These are phyloP conservation scores for Pristiophorus japonicus DNA, from an alignment of 2,113 vertebrate species.

Conservation along the genomic window DNA sequence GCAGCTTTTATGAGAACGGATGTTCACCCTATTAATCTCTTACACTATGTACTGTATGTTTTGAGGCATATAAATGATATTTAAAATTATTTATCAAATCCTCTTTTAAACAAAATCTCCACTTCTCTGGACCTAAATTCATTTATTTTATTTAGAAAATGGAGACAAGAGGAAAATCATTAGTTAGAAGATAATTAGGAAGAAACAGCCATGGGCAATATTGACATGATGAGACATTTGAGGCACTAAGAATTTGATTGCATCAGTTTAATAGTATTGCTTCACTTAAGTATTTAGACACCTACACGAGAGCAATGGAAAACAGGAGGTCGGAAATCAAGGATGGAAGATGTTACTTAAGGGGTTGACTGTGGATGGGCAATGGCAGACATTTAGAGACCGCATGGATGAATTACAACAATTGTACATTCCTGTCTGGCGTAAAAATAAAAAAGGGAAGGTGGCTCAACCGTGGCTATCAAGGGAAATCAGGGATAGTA, in stretches of 20 bases:
- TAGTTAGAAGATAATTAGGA: constrained; percentile 19
- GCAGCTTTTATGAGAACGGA: constrained; percentile 3
- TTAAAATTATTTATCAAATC: background rate
- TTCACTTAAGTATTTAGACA: background rate
- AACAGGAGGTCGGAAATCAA: background rate
- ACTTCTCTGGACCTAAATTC: background rate
- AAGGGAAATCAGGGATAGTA: no score
- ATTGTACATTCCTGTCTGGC: no score
- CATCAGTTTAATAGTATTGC: background rate
- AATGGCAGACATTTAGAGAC: no score
- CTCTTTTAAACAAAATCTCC: background rate
- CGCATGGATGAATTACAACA: no score
- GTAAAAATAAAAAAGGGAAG: no score
- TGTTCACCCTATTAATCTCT: background rate
- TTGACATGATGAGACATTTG: background rate
- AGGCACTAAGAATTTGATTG: constrained; percentile 23
- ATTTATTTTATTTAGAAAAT: background rate
- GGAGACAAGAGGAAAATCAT: background rate
- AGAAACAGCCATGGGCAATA: background rate
- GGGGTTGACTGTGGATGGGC: no score
- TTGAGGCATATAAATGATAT: background rate
- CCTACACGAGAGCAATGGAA: background rate
- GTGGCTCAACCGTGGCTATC: no score
- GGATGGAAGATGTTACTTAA: background rate
- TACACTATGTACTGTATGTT: background rate